Conservation (phyloP, 2,888 invertebrate genomes). For the Polyommatus icarus region DNA sequence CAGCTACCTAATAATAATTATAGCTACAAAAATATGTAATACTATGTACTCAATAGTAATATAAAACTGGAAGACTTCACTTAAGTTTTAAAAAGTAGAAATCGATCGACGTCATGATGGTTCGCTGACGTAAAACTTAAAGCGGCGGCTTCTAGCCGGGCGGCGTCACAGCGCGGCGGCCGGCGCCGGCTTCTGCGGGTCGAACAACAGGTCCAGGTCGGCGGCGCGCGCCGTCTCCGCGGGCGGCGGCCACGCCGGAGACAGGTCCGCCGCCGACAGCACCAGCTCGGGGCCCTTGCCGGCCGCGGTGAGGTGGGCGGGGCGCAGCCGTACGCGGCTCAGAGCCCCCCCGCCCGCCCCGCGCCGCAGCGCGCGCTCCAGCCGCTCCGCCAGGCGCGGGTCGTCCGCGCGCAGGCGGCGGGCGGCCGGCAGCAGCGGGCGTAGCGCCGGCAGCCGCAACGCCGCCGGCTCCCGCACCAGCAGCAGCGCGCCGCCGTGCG, state of each 20-base stretch:
- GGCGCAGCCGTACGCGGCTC: not conserved
- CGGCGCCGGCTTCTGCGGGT: constrained; percentile 1
- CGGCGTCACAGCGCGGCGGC: not conserved
- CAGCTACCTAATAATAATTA: not conserved
- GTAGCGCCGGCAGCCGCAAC: constrained; percentile 82
- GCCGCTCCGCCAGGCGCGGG: constrained; percentile 90
- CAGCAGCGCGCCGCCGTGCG: constrained; percentile 64
- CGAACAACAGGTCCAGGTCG: not conserved
- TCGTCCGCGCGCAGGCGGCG: constrained; percentile 92
- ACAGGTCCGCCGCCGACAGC: not conserved
- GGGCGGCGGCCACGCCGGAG: too few species aligned
- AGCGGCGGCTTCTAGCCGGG: too few species aligned
- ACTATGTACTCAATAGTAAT: not conserved
- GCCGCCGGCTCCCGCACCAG: constrained; percentile 82
- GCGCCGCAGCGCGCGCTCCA: constrained; percentile 85
- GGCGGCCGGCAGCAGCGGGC: constrained; percentile 84
- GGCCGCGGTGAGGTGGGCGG: not conserved
- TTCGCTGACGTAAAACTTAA: not conserved
- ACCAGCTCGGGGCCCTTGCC: constrained; percentile 11
- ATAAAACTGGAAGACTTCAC: not conserved
- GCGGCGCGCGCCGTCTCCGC: too few species aligned
- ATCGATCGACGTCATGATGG: too few species aligned
- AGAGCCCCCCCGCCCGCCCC: constrained; percentile 17
- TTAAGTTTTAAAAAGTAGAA: not conserved
- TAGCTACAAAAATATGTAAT: not conserved